Percentiles rank a stretch among this genome's conserved stretches.
Evolutionary conservation across 2,113 vertebrate species (phyloP).

Genomic region (Pogona vitticeps): DNA sequence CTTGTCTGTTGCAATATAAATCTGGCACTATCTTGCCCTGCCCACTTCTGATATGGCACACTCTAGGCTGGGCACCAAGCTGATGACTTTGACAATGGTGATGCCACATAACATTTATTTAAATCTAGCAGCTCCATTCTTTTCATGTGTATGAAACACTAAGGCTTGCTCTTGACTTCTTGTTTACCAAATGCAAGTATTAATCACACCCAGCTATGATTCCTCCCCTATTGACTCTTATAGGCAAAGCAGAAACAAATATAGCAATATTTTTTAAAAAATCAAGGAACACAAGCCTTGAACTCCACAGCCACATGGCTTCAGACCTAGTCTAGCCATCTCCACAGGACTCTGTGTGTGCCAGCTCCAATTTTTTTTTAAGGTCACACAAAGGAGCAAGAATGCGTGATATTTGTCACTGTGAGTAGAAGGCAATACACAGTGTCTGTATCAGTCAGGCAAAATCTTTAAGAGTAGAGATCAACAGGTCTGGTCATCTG

Average conservation of each 20-base stretch:
- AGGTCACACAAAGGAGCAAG: neutral
- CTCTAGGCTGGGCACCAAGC: neutral
- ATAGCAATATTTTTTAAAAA: neutral
- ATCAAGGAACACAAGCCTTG: neutral
- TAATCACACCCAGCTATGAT: too few species aligned
- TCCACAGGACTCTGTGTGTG: neutral
- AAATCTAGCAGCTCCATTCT: neutral
- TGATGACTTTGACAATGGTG: neutral
- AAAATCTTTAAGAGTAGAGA: neutral
- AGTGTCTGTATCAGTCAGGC: neutral
- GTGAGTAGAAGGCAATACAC: neutral
- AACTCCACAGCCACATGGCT: neutral
- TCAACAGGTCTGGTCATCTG: neutral
- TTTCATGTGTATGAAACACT: too few species aligned
- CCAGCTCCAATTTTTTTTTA: neutral
- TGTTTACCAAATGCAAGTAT: too few species aligned
- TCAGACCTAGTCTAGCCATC: too few species aligned
- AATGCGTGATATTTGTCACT: neutral
- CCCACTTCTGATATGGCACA: neutral
- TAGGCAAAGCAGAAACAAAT: too few species aligned
- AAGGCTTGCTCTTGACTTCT: too few species aligned
- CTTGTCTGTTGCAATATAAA: neutral
- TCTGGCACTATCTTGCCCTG: neutral
- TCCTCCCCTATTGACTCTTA: neutral
- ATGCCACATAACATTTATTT: neutral